Evolutionary conservation across 2,888 invertebrate genomes (phyloP).

Genomic region (Heliconius sara): DNA sequence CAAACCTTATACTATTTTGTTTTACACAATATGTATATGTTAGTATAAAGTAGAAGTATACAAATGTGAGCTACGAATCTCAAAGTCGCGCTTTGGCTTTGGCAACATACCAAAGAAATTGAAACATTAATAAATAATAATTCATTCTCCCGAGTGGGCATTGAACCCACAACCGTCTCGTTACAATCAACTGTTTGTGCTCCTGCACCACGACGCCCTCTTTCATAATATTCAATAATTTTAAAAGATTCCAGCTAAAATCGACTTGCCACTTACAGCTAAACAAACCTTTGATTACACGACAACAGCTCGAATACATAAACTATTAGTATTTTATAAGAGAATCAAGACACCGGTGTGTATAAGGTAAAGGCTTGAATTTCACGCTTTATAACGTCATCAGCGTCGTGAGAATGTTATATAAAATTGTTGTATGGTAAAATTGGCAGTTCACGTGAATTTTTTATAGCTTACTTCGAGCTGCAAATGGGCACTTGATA

Average conservation of each 20-base stretch:
- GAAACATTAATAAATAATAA: no score
- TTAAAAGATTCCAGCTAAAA: neutral
- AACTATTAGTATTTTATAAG: constrained; percentile 20
- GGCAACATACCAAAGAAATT: no score
- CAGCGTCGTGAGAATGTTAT: constrained; percentile 61
- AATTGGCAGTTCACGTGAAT: constrained; percentile 66
- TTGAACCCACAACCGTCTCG: no score
- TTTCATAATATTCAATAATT: neutral
- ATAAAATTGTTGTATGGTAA: constrained; percentile 64
- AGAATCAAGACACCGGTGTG: constrained; percentile 27
- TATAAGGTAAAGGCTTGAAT: constrained; percentile 58
- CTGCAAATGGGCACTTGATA: constrained; percentile 64
- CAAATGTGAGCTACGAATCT: neutral
- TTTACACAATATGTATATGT: neutral
- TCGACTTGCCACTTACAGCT: neutral
- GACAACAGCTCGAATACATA: neutral
- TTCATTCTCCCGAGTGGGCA: no score
- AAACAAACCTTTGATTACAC: neutral
- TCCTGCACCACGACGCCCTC: no score
- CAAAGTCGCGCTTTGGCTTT: no score
- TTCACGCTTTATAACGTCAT: constrained; percentile 64
- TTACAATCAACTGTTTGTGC: no score
- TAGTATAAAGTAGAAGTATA: neutral
- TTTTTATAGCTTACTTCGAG: constrained; percentile 61
- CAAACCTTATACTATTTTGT: no score